These are phyloP conservation scores for Umimayanthus chanpuru DNA, from an alignment of 92 coral and sea anemone genomes.

Conservation along the genomic window DNA sequence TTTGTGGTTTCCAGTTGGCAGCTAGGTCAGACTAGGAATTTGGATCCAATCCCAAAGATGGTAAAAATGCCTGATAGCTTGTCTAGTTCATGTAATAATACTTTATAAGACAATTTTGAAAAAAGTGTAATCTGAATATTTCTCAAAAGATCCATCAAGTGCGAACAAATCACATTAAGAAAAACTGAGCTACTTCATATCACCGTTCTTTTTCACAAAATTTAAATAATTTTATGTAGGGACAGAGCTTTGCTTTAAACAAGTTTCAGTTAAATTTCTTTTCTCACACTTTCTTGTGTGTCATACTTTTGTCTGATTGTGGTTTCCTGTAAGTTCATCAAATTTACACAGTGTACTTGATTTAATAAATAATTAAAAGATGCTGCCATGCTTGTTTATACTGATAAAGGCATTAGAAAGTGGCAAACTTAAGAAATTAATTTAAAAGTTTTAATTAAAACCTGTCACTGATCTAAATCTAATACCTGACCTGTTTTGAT, in stretches of 20 bases:
- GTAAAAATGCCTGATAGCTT: conserved; percentile 9
- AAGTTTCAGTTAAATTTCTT: background rate
- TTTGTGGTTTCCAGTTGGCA: conserved; percentile 30
- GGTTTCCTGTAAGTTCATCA: background rate
- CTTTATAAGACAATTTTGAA: background rate
- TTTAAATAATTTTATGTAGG: too few species aligned
- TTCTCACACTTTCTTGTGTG: background rate
- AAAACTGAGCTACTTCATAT: too few species aligned
- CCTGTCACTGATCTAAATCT: too few species aligned
- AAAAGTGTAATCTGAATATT: too few species aligned
- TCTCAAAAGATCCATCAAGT: background rate
- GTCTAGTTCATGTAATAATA: background rate
- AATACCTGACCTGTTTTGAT: too few species aligned
- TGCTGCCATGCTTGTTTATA: background rate
- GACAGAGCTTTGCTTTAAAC: background rate
- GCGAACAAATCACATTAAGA: background rate
- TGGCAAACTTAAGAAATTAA: background rate
- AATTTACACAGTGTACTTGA: too few species aligned
- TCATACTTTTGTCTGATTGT: background rate
- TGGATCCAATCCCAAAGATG: conserved; percentile 18
- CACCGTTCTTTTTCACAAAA: too few species aligned
- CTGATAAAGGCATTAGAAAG: background rate
- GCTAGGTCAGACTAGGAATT: conserved; percentile 13
- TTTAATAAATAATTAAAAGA: background rate
- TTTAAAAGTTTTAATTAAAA: background rate